Base-by-base conservation (phyloP, 2,888 invertebrate species). In the Arrhopalites spinosus region DNA sequence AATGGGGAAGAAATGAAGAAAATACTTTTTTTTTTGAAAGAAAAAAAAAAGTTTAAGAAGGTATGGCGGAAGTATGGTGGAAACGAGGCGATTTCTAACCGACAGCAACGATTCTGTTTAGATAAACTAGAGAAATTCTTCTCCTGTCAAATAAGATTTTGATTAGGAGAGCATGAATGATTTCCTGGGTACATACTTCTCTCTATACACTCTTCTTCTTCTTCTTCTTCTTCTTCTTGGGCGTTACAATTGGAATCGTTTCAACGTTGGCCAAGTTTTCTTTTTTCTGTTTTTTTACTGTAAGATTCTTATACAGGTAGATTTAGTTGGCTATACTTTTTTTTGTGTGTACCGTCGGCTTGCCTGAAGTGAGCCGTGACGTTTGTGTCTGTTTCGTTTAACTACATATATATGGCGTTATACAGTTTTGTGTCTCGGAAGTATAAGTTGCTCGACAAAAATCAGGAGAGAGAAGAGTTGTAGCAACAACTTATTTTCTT, bases 61-160 rank as follows among this genome's bases (percentile, higher is more conserved):
- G 59, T 53, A 7, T 70, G 70, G 56, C 36, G 43, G 70, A 56
- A 70, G 25, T 27, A 69, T 53, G 50, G 47, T 53, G 47, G 53
- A 50, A 69, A 69, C 47, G 53, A 70, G 53, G 56, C 56, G 70
- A 56, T 70, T 70, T 23, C 70, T 56, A 56, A 63, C 63, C 36
- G 72, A 72, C 72, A 72, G 72, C 30, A n/a, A 59, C 63, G 63
- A 72, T 72, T 63, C 63, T 23, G 63, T 59, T 43, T 72, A 71
- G 71, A 71, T 71, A 72, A 72, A 72, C 45, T 63, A 45, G 63
- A 63, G 45, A 72, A 43, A 72, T 72, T 45, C 72, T 63, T 72
- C 72, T 72, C 72, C 63, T 72, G 63, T 73, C 63, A 64, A 64
- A 64, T 73, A 63, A 25, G 73, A n/a, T 63, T 63, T 73, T 64